phyloP scores from a whole-genome alignment of 2,113 vertebrate species.

The Chloropsis cyanopogon region DNA sequence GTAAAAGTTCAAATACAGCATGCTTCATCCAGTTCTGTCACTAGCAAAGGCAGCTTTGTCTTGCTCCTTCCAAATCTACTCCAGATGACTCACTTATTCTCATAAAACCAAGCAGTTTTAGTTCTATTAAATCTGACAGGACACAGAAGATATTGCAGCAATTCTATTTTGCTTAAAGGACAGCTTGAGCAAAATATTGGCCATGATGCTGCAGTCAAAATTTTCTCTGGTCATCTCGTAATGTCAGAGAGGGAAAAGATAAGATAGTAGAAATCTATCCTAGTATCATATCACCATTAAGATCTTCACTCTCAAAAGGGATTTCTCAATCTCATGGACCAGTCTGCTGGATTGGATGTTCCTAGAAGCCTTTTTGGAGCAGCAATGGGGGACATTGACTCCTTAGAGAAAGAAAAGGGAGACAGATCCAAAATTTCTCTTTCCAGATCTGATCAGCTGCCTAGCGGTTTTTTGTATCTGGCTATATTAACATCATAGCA shows the following conservation, averaged over 20 bases:
- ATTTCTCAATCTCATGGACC: not conserved
- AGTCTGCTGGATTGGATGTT: not conserved
- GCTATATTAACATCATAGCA: not conserved
- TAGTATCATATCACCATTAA: not conserved
- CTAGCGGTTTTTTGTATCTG: not conserved
- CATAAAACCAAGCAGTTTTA: not conserved
- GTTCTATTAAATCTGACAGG: not conserved
- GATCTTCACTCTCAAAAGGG: not conserved
- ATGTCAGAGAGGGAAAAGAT: not conserved
- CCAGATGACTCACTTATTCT: not conserved
- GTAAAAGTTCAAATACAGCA: not conserved
- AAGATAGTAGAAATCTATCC: not conserved
- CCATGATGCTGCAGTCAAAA: not conserved
- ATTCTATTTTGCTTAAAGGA: not conserved
- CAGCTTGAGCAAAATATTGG: not conserved
- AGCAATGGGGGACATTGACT: not conserved
- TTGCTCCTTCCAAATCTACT: not conserved
- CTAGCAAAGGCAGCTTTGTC: not conserved
- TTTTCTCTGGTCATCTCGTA: not conserved
- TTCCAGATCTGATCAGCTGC: not conserved
- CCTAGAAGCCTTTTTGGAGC: not conserved
- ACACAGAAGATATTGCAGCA: not conserved
- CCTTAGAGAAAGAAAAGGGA: not conserved
- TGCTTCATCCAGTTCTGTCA: not conserved
- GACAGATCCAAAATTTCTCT: not conserved